Evolutionary conservation across 2,888 invertebrate genomes (phyloP).

Genomic region (Acanthosoma haemorrhoidale): DNA sequence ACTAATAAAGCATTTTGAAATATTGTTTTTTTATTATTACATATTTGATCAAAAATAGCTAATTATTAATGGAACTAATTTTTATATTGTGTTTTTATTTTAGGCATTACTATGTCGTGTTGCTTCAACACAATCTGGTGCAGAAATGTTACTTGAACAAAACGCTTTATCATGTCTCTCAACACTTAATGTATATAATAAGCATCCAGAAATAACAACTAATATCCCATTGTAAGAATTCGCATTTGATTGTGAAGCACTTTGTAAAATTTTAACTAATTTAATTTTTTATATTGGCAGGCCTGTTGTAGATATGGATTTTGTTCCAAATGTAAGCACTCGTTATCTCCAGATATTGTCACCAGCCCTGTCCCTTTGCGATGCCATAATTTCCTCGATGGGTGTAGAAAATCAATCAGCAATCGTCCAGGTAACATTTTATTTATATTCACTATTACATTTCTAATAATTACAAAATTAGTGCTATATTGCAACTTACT

Average conservation of each 20-base stretch:
- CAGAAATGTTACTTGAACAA: constrained; percentile 58
- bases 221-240: constrained; percentile 34
- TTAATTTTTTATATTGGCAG: neutral
- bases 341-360: constrained; percentile 78
- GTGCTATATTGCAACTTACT: too few relatives aligned
- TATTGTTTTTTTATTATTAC: too few relatives aligned
- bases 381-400: constrained; percentile 73
- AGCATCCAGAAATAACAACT: constrained; percentile 61
- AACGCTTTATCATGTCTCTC: constrained; percentile 58
- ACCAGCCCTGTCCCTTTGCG: constrained; percentile 74
- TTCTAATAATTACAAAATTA: too few relatives aligned
- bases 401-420: constrained; percentile 80
- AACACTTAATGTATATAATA: constrained; percentile 62
- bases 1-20: too few relatives aligned
- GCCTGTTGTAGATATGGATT: constrained; percentile 43
- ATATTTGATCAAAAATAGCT: too few relatives aligned
- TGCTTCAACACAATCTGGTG: constrained; percentile 62
- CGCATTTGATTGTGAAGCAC: neutral
- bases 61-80: too few relatives aligned
- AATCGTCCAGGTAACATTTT: constrained; percentile 56
- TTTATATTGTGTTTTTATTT: constrained; percentile 30
- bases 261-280: neutral
- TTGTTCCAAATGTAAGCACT: constrained; percentile 59
- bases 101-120: constrained; percentile 63
- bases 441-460: too few relatives aligned